These are phyloP conservation scores for Cordylochernes scorpioides DNA, from an alignment of 2,888 invertebrate species.

Conservation along the genomic window DNA sequence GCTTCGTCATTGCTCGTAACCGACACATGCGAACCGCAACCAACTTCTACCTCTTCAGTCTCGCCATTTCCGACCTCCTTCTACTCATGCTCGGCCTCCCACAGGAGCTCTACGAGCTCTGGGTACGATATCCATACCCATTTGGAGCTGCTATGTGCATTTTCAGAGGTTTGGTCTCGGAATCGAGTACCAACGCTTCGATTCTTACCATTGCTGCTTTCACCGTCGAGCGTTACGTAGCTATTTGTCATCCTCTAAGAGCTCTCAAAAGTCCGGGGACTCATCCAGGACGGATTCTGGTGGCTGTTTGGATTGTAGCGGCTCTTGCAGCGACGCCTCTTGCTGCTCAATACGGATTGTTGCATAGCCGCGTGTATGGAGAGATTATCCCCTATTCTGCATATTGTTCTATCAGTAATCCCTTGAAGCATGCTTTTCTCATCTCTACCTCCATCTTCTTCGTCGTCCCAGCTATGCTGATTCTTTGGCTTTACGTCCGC, in stretches of 20 bases:
- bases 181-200: slow-evolving; percentile 46
- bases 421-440: slow-evolving; percentile 42
- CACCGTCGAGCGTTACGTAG: slow-evolving; percentile 58
- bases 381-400: slow-evolving; percentile 26
- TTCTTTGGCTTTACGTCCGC: slow-evolving; percentile 40
- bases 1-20: slow-evolving; percentile 45
- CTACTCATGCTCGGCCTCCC: slow-evolving; percentile 50
- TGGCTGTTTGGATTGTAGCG: slow-evolving; percentile 50
- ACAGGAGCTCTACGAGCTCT: slow-evolving; percentile 35
- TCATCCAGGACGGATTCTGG: too few relatives aligned
- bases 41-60: slow-evolving; percentile 51
- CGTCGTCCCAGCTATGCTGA: slow-evolving; percentile 56
- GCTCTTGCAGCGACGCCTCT: slow-evolving; percentile 23
- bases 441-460: slow-evolving; percentile 53
- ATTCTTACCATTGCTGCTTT: slow-evolving; percentile 55
- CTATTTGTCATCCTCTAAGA: slow-evolving; percentile 60
- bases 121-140: slow-evolving; percentile 20
- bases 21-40: slow-evolving; percentile 58
- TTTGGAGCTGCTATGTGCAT: slow-evolving; percentile 50
- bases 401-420: slow-evolving; percentile 26
- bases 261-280: too few relatives aligned
- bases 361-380: slow-evolving; percentile 18
- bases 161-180: slow-evolving; percentile 46
- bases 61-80: slow-evolving; percentile 52
- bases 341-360: slow-evolving; percentile 44